These are phyloP conservation scores for Cynopterus brachyotis DNA, from an alignment of 2,113 vertebrate species.

Conservation along the genomic window DNA sequence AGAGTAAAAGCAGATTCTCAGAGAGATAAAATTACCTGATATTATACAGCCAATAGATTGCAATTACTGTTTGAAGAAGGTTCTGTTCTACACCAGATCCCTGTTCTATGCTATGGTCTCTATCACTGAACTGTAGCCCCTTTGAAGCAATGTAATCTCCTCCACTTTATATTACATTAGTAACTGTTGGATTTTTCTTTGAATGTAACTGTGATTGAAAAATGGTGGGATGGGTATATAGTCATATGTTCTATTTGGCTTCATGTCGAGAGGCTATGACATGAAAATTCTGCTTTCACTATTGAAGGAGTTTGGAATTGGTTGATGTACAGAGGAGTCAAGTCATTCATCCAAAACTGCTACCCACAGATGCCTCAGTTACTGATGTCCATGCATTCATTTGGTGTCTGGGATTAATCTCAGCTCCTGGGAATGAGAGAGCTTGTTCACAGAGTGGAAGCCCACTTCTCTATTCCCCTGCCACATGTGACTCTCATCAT, in stretches of 20 bases:
- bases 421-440: slow-evolving; percentile 43
- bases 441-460: slow-evolving; percentile 68
- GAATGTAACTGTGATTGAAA: neutral
- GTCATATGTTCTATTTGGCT: neutral
- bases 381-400: neutral
- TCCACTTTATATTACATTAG: neutral
- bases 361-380: neutral
- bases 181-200: neutral
- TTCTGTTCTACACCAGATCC: neutral
- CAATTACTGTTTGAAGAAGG: neutral
- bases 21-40: neutral
- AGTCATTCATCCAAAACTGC: neutral
- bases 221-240: neutral
- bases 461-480: slow-evolving; percentile 62
- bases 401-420: neutral
- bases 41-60: neutral
- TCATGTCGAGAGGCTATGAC: neutral
- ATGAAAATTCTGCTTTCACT: neutral
- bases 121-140: neutral
- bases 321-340: neutral
- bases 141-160: neutral
- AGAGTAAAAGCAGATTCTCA: neutral
- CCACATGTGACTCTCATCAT: slow-evolving; percentile 71
- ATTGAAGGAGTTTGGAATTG: neutral
- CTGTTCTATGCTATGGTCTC: neutral